phyloP scores from a whole-genome alignment of 2,113 vertebrate genomes.

The Chionis minor region DNA sequence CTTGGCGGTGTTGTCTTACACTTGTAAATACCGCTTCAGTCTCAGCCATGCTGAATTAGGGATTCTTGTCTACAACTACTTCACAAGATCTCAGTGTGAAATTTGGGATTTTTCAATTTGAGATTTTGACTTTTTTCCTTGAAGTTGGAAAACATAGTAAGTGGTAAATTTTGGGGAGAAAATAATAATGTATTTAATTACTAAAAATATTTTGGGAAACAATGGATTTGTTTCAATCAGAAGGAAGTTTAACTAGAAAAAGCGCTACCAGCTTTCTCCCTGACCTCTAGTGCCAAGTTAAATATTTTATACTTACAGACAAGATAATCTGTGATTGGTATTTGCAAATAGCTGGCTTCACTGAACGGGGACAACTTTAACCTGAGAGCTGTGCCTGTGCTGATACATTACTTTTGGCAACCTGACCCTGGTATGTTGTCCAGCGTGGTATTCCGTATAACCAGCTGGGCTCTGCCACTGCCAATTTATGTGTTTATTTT shows the following conservation, averaged over 20 bases:
- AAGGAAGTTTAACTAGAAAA: neutral
- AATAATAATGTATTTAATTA: neutral
- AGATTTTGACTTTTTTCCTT: neutral
- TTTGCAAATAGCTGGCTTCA: neutral
- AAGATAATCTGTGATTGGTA: neutral
- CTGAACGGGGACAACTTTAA: neutral
- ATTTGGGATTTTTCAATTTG: neutral
- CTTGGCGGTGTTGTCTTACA: rapidly evolving
- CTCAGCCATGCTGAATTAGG: neutral
- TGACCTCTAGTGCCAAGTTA: neutral
- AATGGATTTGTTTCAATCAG: neutral
- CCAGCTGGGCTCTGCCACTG: conserved; percentile 2
- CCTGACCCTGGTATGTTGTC: neutral
- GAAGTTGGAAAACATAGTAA: neutral
- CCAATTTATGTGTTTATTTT: conserved; percentile 27
- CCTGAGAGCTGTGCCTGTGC: neutral
- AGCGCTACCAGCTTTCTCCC: neutral
- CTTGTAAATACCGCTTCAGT: neutral
- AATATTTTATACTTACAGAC: neutral
- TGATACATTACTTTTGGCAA: neutral
- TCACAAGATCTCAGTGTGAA: neutral
- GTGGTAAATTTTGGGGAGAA: neutral
- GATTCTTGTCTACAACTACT: neutral
- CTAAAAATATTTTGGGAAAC: neutral
- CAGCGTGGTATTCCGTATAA: neutral